Evolutionary conservation across 2,113 vertebrate species (phyloP).

Genomic region (Menura novaehollandiae): DNA sequence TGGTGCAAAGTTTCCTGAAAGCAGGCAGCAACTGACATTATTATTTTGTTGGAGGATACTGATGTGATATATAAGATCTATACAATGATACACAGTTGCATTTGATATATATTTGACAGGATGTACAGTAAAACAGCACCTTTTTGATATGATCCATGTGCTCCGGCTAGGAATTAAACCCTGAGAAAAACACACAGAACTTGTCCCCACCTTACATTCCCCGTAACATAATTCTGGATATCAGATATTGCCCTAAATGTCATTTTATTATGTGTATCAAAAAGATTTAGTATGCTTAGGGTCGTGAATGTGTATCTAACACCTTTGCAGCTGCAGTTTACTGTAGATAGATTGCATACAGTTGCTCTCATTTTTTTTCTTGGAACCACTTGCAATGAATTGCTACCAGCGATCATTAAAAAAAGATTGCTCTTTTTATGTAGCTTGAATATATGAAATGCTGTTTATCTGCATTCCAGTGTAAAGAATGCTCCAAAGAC

Average conservation of each 20-base stretch:
- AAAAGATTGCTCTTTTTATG: constrained; percentile 70
- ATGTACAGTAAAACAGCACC: neutral
- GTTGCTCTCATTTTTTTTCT: constrained; percentile 17
- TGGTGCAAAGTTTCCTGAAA: constrained; percentile 71
- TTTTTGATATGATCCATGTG: constrained; percentile 1
- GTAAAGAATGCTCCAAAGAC: constrained; percentile 58
- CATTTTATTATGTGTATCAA: constrained; percentile 66
- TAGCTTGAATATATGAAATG: constrained; percentile 61
- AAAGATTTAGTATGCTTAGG: constrained; percentile 63
- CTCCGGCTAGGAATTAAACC: constrained; percentile 7
- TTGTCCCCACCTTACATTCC: constrained; percentile 52
- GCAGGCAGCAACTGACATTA: constrained; percentile 28
- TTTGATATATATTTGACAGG: neutral
- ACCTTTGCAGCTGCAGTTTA: constrained; percentile 60
- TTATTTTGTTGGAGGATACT: constrained; percentile 67
- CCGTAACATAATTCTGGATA: constrained; percentile 65
- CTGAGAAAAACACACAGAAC: constrained; percentile 46
- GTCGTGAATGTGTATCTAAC: constrained; percentile 57
- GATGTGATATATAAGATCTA: constrained; percentile 32
- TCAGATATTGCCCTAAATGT: constrained; percentile 65
- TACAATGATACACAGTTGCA: neutral
- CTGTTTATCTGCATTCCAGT: constrained; percentile 56
- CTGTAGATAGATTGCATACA: constrained; percentile 56
- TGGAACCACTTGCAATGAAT: constrained; percentile 54
- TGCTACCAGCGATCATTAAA: constrained; percentile 67